phyloP scores from a whole-genome alignment of 2,888 invertebrate species.

The Erebia palarica region DNA sequence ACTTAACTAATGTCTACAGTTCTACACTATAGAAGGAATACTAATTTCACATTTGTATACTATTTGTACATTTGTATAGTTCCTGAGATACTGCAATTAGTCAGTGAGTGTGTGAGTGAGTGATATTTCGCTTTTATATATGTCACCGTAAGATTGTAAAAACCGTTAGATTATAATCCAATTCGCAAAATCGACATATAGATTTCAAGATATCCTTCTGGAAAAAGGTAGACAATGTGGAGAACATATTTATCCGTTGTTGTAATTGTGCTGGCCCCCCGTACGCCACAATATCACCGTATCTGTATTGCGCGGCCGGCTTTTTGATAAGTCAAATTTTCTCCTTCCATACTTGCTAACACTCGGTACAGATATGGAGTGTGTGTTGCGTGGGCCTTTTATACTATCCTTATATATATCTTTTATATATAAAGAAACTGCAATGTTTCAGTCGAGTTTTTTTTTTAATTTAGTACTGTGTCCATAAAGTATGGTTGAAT shows the following conservation, averaged over 20 bases:
- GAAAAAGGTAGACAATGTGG: conserved; percentile 37
- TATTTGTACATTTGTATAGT: no score
- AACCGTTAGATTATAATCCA: no score
- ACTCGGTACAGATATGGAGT: conserved; percentile 78
- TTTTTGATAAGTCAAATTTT: conserved; percentile 73
- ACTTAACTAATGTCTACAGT: no score
- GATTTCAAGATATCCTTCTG: background rate
- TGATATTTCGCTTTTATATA: no score
- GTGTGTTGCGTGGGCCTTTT: conserved; percentile 66
- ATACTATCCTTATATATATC: conserved; percentile 39
- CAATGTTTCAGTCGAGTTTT: background rate
- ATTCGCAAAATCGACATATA: no score
- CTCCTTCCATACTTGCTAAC: conserved; percentile 51
- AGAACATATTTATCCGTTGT: conserved; percentile 54
- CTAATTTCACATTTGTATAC: no score
- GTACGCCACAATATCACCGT: conserved; percentile 69
- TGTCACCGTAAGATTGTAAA: no score
- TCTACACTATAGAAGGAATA: no score
- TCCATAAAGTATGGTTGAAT: background rate
- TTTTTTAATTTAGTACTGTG: background rate
- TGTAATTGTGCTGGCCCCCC: conserved; percentile 42
- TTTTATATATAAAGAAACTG: background rate
- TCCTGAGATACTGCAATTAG: no score
- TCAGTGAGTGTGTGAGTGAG: no score
- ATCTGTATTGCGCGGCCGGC: conserved; percentile 76